Percentiles rank a stretch among this genome's conserved stretches.
Evolutionary conservation across 2,113 vertebrate genomes (phyloP).

Genomic region (Jaculus jaculus): DNA sequence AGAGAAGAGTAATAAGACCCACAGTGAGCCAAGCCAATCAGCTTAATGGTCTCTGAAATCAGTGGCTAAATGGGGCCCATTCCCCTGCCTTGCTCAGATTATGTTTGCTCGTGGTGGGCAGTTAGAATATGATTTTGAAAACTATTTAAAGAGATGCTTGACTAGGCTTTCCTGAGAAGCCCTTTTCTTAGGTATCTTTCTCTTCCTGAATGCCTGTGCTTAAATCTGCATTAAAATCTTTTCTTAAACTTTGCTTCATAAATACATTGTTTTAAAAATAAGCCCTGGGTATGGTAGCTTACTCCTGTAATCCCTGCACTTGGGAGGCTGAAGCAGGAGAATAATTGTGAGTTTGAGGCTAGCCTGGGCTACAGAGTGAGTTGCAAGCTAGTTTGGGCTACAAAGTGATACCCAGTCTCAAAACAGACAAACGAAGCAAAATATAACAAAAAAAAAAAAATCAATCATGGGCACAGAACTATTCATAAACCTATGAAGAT

Average conservation of each 20-base stretch:
- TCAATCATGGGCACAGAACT: slow-evolving; percentile 23
- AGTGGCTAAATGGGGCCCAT: not conserved
- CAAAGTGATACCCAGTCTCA: not conserved
- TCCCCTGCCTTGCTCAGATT: not conserved
- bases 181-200: not conserved
- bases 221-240: not conserved
- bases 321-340: not conserved
- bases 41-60: slow-evolving; percentile 20
- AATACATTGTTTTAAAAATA: not conserved
- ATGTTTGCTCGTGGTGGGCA: slow-evolving; percentile 5
- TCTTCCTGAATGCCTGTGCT: not conserved
- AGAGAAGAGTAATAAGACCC: not conserved
- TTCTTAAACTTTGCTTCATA: not conserved
- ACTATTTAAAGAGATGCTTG: slow-evolving; percentile 30
- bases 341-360: not conserved
- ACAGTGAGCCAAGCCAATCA: not conserved
- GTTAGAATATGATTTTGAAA: slow-evolving; percentile 54
- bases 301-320: not conserved
- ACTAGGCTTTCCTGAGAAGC: not conserved
- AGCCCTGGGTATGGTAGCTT: not conserved
- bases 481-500: slow-evolving; percentile 48
- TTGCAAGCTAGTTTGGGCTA: not conserved
- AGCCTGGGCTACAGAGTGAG: not conserved
- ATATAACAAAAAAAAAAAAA: not conserved
- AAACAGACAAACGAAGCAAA: not conserved